These are phyloP conservation scores for Psettodes erumei DNA, from an alignment of 2,113 vertebrate genomes.

Conservation along the genomic window DNA sequence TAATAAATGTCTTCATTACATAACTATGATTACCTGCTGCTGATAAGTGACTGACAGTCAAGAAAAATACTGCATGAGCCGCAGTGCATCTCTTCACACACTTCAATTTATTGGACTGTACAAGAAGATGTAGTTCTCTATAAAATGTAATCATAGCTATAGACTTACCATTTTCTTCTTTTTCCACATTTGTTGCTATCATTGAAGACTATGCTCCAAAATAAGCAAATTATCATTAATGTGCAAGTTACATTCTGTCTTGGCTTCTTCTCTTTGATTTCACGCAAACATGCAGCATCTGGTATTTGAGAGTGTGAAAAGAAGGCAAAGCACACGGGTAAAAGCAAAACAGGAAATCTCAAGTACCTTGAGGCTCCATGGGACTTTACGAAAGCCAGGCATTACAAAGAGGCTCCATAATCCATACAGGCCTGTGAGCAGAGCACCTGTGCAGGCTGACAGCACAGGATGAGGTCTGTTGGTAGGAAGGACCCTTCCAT, in stretches of 20 bases:
- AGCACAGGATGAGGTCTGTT: conserved; percentile 49
- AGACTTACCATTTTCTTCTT: conserved; percentile 51
- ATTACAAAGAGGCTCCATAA: conserved; percentile 80
- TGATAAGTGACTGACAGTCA: conserved; percentile 12
- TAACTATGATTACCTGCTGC: conserved; percentile 14
- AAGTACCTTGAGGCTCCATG: conserved; percentile 76
- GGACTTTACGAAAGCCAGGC: conserved; percentile 81
- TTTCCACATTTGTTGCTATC: conserved; percentile 42
- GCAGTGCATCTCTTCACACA: not conserved
- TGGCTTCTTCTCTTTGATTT: not conserved
- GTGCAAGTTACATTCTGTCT: conserved; percentile 29
- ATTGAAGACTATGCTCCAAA: conserved; percentile 48
- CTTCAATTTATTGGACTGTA: not conserved
- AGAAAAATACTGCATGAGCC: not conserved
- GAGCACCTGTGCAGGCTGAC: conserved; percentile 57
- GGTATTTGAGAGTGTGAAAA: not conserved
- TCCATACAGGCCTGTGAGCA: conserved; percentile 75
- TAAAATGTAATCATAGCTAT: not conserved
- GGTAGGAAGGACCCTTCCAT: conserved; percentile 12
- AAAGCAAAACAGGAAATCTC: not conserved
- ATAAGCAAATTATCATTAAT: conserved; percentile 60
- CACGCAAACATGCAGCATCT: conserved; percentile 16
- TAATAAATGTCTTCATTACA: conserved; percentile 3
- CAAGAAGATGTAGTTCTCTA: not conserved
- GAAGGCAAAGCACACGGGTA: not conserved